These are phyloP conservation scores for Zosterops hypoxanthus DNA, from an alignment of 2,113 vertebrate genomes.

Conservation along the genomic window DNA sequence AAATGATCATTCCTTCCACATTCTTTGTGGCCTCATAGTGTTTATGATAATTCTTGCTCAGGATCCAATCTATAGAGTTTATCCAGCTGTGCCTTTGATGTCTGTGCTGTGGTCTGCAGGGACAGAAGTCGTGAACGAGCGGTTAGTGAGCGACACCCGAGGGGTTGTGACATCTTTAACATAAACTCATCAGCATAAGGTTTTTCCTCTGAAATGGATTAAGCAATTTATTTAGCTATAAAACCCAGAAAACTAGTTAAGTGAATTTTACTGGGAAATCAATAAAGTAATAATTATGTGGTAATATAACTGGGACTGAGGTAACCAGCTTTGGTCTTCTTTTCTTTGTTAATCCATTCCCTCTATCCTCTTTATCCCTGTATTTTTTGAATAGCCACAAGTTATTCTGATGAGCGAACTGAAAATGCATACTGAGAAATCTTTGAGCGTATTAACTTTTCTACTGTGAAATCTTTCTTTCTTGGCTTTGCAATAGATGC, in stretches of 20 bases:
- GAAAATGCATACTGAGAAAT: background rate
- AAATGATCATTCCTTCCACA: constrained; percentile 43
- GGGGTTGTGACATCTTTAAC: constrained; percentile 52
- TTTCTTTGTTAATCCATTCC: constrained; percentile 9
- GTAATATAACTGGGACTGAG: constrained; percentile 5
- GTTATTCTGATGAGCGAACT: constrained; percentile 60
- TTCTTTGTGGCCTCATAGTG: constrained; percentile 42
- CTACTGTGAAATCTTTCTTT: constrained; percentile 26
- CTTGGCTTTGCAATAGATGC: background rate
- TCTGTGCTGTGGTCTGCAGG: constrained; percentile 48
- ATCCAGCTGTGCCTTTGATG: constrained; percentile 71
- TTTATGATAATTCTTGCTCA: constrained; percentile 50
- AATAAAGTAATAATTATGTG: constrained; percentile 35
- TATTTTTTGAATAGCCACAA: constrained; percentile 68
- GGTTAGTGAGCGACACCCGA: constrained; percentile 33
- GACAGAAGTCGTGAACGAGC: constrained; percentile 14
- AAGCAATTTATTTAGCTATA: constrained; percentile 77
- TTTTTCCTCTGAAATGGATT: constrained; percentile 68
- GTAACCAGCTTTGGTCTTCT: background rate
- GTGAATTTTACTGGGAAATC: constrained; percentile 77
- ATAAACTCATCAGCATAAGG: constrained; percentile 52
- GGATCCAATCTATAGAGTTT: constrained; percentile 52
- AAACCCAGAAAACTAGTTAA: constrained; percentile 73
- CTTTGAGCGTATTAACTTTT: constrained; percentile 12
- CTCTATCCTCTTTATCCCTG: background rate